Evolutionary conservation across 30 jellyfish, hydroid and myxozoan genomes (phyloP), one percentile per base, ranked within the genome.

Genomic region (Hydra vulgaris): DNA sequence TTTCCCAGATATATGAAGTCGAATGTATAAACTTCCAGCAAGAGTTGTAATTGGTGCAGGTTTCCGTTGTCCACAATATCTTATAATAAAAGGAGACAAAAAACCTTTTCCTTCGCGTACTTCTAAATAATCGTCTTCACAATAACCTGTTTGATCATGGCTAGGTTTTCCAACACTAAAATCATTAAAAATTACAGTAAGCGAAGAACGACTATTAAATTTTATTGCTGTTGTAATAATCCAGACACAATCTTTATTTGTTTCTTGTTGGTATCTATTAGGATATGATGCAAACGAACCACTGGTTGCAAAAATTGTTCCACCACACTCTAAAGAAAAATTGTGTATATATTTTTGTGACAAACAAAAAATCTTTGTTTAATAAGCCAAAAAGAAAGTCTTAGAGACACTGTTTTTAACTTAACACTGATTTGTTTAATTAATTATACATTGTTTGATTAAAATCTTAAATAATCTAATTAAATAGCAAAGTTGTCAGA

Each of bases 61-160:
- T 1, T 23, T 23, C 27, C 68, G 71, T 18, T 80, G 71, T 19
- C 98, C 98, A 79, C 98, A 91, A 78, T 67, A 72, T 23, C 90
- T 75, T 15, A 76, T 76, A 21, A 91, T 56, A 72, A 81, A 83
- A 18, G 98, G 98, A 1, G 95, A 84, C 52, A 91, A 82, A 73
- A 80, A 91, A 20, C 98, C 98, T 86, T 82, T 86, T 17, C 98
- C 98, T 26, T 87, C 95, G 22, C 98, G 88, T 18, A 91, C 79
- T 81, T 86, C 98, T 5, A 91, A 84, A 68, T 78, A 83, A 27
- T 86, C 98, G 21, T 85, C 88, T 21, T 82, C 89, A 82, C 98
- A 91, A 27, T 74, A 52, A 21, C 94, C 98, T 1, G 90, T 79
- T 17, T 54, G 25, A 25, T 22, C 24, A 22, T 75, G 12, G 25